Evolutionary conservation across 1,140 invertebrate species (phyloP).

Genomic region (Cotesia vestalis): DNA sequence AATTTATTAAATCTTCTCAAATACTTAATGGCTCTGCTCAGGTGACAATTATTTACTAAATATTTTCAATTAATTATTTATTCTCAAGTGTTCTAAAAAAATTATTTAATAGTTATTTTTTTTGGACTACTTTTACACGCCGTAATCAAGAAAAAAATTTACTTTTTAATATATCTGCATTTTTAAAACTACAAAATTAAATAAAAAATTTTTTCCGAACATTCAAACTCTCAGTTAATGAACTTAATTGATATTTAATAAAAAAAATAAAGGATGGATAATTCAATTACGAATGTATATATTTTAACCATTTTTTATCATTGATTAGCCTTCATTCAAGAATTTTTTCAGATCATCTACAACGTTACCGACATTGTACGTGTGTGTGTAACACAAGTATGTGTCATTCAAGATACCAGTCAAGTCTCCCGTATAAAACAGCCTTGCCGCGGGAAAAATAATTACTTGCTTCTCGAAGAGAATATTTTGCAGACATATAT

Average conservation of each 20-base stretch:
- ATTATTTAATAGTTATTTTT: no score
- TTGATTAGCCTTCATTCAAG: conserved; percentile 6
- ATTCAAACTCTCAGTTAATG: no score
- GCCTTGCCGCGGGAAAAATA: conserved; percentile 37
- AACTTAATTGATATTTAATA: no score
- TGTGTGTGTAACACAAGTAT: conserved; percentile 27
- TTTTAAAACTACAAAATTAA: no score
- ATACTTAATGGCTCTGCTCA: conserved; percentile 14
- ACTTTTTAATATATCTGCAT: no score
- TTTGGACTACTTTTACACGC: no score
- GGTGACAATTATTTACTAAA: conserved; percentile 18
- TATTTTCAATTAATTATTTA: no score
- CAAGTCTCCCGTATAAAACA: conserved; percentile 34
- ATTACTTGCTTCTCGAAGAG: conserved; percentile 31
- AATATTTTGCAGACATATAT: conserved; percentile 36
- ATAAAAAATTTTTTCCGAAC: no score
- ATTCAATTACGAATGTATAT: no score
- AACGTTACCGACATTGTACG: neutral
- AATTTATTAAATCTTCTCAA: neutral
- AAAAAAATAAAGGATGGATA: no score
- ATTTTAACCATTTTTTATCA: neutral
- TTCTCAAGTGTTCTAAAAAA: no score
- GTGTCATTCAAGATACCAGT: conserved; percentile 30
- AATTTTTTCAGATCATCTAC: neutral
- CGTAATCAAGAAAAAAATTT: no score